Base-by-base conservation (phyloP, 23 tunicate species). In the Styela clava region DNA sequence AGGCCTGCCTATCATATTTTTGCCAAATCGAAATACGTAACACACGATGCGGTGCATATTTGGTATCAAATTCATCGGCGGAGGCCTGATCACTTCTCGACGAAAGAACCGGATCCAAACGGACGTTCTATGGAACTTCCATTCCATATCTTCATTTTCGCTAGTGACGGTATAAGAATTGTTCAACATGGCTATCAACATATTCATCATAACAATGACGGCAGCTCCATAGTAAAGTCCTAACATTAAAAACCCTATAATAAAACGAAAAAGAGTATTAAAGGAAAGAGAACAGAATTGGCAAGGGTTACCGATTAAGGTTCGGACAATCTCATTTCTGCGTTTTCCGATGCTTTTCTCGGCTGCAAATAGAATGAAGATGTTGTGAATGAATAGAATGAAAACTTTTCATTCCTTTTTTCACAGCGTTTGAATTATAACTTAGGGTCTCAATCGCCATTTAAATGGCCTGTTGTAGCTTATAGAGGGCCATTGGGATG, bases 181-280 rank as follows among this genome's bases (percentile, higher is more conserved):
- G 51, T 87, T 52, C 98, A 93, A 87, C 98, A 93, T 93, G 1
- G 98, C 98, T 52, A 93, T 93, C 61, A 93, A 79, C 93, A 88
- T 93, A 81, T 93, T 93, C 19, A 93, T 56, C 78, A 93, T 63
- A 3, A 93, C 90, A 35, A 93, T 93, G 36, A 88, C 76, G 30
- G 93, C 98, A 2, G 77, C 65, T 30, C 85, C 84, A 62, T 88
- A 89, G 61, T 93, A 93, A 61, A 69, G 32, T 16, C 34, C 68
- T 21, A 82, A 16, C 56, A 82, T 16, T 36, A 34, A 3, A 31
- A 25, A 33, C 52, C 78, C 78, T 44, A 12, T 12, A 44, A 44
- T 5, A 44, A 12, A n/a, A n/a, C n/a, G n/a, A n/a, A n/a, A n/a
- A n/a, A n/a, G n/a, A n/a, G n/a, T n/a, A n/a, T n/a, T n/a, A n/a